Evolutionary conservation across 2,797 vertebrate species (phyloP).

Genomic region (Notamacropus eugenii): DNA sequence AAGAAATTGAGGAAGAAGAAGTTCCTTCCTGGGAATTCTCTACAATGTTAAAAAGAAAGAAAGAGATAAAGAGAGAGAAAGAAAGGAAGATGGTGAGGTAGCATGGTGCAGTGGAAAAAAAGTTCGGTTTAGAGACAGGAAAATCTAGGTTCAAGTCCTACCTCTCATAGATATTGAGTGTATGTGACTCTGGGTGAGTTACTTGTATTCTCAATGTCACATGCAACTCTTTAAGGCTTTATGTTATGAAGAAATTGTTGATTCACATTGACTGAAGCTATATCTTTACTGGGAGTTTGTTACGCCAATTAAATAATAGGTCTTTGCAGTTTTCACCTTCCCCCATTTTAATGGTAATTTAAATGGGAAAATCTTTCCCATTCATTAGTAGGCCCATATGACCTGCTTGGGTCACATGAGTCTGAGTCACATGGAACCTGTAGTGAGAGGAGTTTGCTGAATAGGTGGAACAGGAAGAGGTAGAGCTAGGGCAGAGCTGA

Average conservation of each 20-base stretch:
- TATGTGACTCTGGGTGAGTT: background rate
- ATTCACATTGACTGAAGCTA: background rate
- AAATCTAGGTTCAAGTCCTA: background rate
- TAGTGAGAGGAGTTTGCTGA: too few species aligned
- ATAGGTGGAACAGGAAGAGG: too few species aligned
- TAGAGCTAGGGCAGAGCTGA: too few species aligned
- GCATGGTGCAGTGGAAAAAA: background rate
- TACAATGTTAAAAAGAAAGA: background rate
- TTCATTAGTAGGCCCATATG: too few species aligned
- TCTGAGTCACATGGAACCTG: too few species aligned
- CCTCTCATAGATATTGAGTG: background rate
- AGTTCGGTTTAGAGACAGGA: background rate
- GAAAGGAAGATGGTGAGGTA: background rate
- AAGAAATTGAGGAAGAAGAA: background rate
- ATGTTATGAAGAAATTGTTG: background rate
- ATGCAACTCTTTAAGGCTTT: background rate
- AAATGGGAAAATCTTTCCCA: too few species aligned
- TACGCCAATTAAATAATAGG: background rate
- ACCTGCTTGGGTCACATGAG: too few species aligned
- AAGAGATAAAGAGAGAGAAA: background rate
- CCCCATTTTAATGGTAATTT: background rate
- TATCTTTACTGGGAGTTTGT: background rate
- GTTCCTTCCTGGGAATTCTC: background rate
- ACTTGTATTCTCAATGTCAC: background rate
- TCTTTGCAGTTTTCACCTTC: background rate